A percentile compares a stretch with the other conserved stretches of the same genome.
Conservation (phyloP, 1,140 invertebrate species). For the Brachionus paranguensis region DNA sequence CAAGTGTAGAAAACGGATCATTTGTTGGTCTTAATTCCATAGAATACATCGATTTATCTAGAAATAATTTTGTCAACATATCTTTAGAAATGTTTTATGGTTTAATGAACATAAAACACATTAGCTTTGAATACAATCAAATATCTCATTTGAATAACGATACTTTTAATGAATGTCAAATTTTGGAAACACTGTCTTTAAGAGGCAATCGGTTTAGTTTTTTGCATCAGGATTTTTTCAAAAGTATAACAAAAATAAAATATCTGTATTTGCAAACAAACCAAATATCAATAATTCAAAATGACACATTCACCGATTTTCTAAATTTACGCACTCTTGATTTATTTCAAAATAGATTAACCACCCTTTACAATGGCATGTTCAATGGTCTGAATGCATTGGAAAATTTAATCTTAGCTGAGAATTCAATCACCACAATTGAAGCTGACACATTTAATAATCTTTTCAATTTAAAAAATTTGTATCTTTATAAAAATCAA, state of each 20-base stretch:
- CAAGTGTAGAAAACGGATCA: neutral
- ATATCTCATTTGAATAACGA: neutral
- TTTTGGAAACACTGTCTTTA: neutral
- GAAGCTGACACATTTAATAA: neutral
- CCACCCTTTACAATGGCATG: neutral
- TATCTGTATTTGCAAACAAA: neutral
- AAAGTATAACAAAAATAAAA: neutral
- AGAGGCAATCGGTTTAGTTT: neutral
- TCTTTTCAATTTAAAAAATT: neutral
- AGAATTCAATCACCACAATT: neutral
- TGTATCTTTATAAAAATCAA: neutral
- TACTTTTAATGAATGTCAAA: neutral
- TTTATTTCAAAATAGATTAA: neutral
- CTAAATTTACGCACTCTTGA: neutral
- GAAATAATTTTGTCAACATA: neutral
- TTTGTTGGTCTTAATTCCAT: neutral
- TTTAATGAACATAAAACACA: neutral
- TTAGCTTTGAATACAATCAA: neutral
- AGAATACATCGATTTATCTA: neutral
- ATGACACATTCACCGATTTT: neutral
- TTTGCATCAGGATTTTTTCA: neutral
- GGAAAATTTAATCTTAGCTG: neutral
- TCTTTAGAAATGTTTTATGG: neutral
- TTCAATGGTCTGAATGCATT: neutral
- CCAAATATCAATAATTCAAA: neutral